Evolutionary conservation across 2,888 invertebrate genomes (phyloP).

Genomic region (Lasioglossum pauxillum): DNA sequence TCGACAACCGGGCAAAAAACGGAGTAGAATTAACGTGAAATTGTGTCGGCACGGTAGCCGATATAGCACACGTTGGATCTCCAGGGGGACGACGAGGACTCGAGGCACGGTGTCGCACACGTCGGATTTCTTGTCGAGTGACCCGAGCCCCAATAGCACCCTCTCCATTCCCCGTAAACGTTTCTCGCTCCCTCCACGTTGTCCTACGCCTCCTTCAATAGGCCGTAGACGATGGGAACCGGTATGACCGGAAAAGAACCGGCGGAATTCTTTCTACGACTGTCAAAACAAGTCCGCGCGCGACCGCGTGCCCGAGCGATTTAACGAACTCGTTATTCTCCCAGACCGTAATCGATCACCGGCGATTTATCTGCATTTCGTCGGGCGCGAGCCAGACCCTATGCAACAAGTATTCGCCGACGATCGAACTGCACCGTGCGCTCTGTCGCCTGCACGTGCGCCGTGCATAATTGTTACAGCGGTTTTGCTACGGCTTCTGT

Average conservation of each 20-base stretch:
- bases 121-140: slow-evolving; percentile 60
- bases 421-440: not conserved
- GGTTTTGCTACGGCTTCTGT: not conserved
- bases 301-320: slow-evolving; percentile 5
- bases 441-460: not conserved
- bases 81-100: slow-evolving; percentile 24
- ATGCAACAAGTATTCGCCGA: not conserved
- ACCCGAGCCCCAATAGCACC: slow-evolving; percentile 28
- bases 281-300: slow-evolving; percentile 59
- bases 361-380: slow-evolving; percentile 20
- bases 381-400: not conserved
- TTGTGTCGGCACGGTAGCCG: slow-evolving; percentile 22
- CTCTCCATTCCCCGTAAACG: not conserved
- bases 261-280: slow-evolving; percentile 61
- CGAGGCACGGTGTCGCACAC: slow-evolving; percentile 45
- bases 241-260: slow-evolving; percentile 67
- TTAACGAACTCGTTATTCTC: slow-evolving; percentile 38
- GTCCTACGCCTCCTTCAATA: slow-evolving; percentile 54
- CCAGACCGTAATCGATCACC: slow-evolving; percentile 38
- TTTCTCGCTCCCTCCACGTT: slow-evolving; percentile 28
- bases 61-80: slow-evolving; percentile 42
- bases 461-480: not conserved
- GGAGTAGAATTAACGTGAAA: slow-evolving; percentile 36
- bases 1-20: slow-evolving; percentile 13
- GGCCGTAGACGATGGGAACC: slow-evolving; percentile 59